Evolutionary conservation across 2,797 vertebrate species (phyloP).

Genomic region (Xenentodon cancila): DNA sequence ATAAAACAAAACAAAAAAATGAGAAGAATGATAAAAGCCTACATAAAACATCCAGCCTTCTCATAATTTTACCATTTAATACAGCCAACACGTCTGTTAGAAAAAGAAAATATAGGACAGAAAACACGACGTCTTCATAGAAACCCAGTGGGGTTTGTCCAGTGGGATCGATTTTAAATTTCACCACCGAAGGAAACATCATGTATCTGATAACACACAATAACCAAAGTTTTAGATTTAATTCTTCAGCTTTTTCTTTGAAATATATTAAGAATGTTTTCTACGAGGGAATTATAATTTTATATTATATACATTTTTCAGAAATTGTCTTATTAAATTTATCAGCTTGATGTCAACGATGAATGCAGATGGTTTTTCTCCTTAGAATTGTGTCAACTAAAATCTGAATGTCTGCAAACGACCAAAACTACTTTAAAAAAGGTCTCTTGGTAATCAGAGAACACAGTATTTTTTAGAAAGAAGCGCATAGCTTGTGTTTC

Average conservation of each 20-base stretch:
- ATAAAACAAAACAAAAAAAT: too few species aligned
- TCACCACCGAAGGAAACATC: conserved; percentile 15
- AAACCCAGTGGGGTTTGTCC: conserved; percentile 40
- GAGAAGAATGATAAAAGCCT: too few species aligned
- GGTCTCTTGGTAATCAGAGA: conserved; percentile 15
- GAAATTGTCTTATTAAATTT: too few species aligned
- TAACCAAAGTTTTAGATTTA: too few species aligned
- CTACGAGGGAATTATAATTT: too few species aligned
- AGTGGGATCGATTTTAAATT: conserved; percentile 34
- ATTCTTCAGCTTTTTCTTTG: too few species aligned
- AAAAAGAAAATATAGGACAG: conserved; percentile 5
- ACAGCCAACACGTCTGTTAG: conserved; percentile 16
- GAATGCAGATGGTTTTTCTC: too few species aligned
- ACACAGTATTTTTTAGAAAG: conserved; percentile 56
- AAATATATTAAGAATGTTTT: too few species aligned
- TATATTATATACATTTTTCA: too few species aligned
- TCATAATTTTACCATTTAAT: conserved; percentile 11
- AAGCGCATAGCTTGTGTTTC: conserved; percentile 37
- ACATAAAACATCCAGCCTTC: not conserved
- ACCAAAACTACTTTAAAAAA: not conserved
- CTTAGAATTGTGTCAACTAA: too few species aligned
- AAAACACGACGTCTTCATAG: conserved; percentile 19
- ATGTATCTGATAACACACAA: not conserved
- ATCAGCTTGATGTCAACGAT: too few species aligned
- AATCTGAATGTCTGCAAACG: too few species aligned